These are phyloP conservation scores for Charaxes varanes DNA, from an alignment of 1,140 invertebrate genomes.

Conservation along the genomic window DNA sequence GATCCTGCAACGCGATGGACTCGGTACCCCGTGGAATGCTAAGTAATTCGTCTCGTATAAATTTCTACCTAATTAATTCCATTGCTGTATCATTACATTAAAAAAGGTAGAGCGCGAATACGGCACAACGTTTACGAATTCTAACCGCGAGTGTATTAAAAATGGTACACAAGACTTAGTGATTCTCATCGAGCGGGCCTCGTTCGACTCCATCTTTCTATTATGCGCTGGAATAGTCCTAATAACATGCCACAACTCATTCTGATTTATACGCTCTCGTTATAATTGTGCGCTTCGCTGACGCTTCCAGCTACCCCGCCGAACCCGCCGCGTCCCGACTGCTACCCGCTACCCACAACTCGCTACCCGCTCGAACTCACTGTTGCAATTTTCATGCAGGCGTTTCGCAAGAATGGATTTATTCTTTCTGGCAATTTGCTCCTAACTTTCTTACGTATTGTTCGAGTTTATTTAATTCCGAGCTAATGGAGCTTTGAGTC, in stretches of 20 bases:
- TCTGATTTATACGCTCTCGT: conserved; percentile 68
- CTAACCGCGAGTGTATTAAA: conserved; percentile 13
- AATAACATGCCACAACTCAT: conserved; percentile 69
- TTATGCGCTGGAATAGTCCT: conserved; percentile 55
- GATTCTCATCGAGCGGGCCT: conserved; percentile 36
- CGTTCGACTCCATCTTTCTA: conserved; percentile 42
- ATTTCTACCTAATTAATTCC: too few relatives aligned
- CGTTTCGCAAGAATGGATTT: conserved; percentile 61
- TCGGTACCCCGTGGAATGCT: too few relatives aligned
- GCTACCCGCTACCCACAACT: too few relatives aligned
- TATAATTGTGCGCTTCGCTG: conserved; percentile 67
- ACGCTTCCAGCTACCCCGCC: conserved; percentile 17
- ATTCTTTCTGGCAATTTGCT: conserved; percentile 63
- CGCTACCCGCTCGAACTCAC: conserved; percentile 38
- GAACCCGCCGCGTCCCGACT: not conserved
- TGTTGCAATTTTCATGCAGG: conserved; percentile 68
- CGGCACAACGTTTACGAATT: conserved; percentile 12
- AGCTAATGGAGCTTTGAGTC: conserved; percentile 21
- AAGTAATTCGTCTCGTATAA: too few relatives aligned
- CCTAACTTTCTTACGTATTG: conserved; percentile 41
- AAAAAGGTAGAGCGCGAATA: conserved; percentile 9
- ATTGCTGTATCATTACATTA: too few relatives aligned
- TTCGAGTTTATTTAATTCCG: conserved; percentile 25
- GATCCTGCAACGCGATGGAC: too few relatives aligned
- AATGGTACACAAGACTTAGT: conserved; percentile 31